Evolutionary conservation across 2,888 invertebrate genomes (phyloP).

Genomic region (Magallana nippona): DNA sequence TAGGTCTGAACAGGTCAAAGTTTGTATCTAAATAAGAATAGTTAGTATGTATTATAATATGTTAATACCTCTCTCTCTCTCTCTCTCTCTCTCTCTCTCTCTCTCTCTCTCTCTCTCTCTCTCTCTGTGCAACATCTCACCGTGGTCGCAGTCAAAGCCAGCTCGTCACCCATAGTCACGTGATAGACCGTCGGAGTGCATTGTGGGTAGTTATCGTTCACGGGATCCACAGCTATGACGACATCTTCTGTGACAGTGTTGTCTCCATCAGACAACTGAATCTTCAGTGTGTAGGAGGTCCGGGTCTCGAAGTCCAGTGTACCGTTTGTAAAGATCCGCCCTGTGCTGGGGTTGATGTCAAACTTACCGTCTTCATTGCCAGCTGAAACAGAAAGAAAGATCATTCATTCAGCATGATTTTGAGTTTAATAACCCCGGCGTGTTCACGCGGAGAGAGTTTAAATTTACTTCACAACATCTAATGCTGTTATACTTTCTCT

Average conservation of each 20-base stretch:
- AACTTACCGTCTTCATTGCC: neutral
- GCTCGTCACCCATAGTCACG: neutral
- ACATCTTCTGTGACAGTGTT: neutral
- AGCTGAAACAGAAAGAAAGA: neutral
- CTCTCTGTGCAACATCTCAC: neutral
- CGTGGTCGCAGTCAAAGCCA: neutral
- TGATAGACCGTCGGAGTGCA: neutral
- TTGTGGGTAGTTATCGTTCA: constrained; percentile 4
- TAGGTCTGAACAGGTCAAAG: neutral
- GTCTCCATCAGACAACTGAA: neutral
- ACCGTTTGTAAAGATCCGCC: neutral
- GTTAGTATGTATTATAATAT: neutral
- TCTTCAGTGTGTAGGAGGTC: neutral
- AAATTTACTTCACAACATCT: too few relatives aligned
- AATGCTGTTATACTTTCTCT: too few relatives aligned
- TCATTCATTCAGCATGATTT: neutral
- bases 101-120: too few relatives aligned
- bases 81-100: too few relatives aligned
- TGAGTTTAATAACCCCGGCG: neutral
- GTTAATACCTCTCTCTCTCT: neutral
- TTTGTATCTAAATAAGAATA: neutral
- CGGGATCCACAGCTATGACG: neutral
- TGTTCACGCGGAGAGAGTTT: neutral
- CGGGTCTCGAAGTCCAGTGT: neutral
- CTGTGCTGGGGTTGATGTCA: neutral